Conservation (phyloP, 2,888 invertebrate genomes). For the Onthophagus sagittarius region DNA sequence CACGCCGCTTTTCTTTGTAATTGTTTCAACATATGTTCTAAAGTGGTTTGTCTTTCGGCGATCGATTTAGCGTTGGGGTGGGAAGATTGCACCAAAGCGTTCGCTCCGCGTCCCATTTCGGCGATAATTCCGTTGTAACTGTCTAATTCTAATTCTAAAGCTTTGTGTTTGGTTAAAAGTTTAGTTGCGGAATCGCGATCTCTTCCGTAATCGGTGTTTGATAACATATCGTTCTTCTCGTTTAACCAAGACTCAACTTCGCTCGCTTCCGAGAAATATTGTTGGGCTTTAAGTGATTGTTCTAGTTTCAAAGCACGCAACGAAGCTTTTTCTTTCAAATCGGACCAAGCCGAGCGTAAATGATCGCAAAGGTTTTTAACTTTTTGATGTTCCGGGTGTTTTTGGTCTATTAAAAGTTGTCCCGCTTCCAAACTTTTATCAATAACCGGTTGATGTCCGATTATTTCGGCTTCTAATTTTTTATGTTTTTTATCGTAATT, state of each 20-base stretch:
- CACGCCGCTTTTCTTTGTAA: conserved; percentile 76
- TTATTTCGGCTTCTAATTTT: conserved; percentile 86
- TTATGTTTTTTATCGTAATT: conserved; percentile 90
- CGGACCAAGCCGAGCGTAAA: conserved; percentile 69
- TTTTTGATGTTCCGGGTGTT: conserved; percentile 76
- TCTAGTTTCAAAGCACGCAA: conserved; percentile 76
- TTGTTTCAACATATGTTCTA: conserved; percentile 74
- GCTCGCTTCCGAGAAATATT: conserved; percentile 85
- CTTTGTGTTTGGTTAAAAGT: conserved; percentile 92
- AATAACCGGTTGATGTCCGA: conserved; percentile 80
- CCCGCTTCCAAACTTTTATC: conserved; percentile 81
- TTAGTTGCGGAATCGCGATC: conserved; percentile 90
- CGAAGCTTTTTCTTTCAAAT: conserved; percentile 66
- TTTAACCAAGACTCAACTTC: conserved; percentile 92
- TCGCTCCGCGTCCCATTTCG: conserved; percentile 87
- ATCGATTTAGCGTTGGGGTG: conserved; percentile 84
- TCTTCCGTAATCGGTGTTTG: conserved; percentile 81
- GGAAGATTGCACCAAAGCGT: conserved; percentile 72
- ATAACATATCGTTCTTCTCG: conserved; percentile 78
- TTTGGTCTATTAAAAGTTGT: conserved; percentile 64
- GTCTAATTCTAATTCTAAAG: conserved; percentile 84
- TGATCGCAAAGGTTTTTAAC: conserved; percentile 73
- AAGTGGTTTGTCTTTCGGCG: conserved; percentile 67
- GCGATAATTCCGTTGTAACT: conserved; percentile 88
- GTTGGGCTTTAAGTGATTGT: conserved; percentile 82